These are phyloP conservation scores for Nesogale talazaci DNA, from an alignment of 2,113 vertebrate species.

Conservation along the genomic window DNA sequence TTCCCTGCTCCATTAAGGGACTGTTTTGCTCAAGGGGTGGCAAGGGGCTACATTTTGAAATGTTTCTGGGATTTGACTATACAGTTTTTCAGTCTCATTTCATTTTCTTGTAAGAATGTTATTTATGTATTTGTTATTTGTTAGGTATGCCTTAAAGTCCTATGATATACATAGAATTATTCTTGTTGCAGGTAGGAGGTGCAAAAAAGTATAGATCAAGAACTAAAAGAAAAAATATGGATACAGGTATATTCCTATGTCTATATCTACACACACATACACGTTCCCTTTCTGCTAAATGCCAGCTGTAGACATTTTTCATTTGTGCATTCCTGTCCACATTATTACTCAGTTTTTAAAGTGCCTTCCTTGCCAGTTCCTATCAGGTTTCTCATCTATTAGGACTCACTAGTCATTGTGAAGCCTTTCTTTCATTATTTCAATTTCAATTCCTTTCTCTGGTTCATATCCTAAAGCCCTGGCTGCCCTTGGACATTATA, in stretches of 20 bases:
- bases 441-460: not conserved
- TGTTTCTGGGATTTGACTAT: not conserved
- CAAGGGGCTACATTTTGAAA: not conserved
- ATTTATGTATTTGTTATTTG: not conserved
- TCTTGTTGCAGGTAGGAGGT: too few relatives aligned
- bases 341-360: not conserved
- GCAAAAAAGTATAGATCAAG: too few relatives aligned
- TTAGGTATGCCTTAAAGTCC: not conserved
- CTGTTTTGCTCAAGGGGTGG: not conserved
- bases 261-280: too few relatives aligned
- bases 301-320: not conserved
- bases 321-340: fast-evolving
- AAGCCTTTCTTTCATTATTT: not conserved
- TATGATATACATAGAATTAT: not conserved
- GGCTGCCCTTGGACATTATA: not conserved
- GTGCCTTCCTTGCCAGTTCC: too few relatives aligned
- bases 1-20: not conserved
- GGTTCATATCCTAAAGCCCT: not conserved
- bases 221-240: not conserved
- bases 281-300: not conserved
- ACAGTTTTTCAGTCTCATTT: slow-evolving; percentile 13
- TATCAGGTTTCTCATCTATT: not conserved
- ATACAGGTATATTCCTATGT: too few relatives aligned
- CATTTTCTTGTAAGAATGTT: slow-evolving; percentile 14
- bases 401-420: not conserved